Conservation (phyloP, 2,113 vertebrate genomes). For the Ctenomys sociabilis region DNA sequence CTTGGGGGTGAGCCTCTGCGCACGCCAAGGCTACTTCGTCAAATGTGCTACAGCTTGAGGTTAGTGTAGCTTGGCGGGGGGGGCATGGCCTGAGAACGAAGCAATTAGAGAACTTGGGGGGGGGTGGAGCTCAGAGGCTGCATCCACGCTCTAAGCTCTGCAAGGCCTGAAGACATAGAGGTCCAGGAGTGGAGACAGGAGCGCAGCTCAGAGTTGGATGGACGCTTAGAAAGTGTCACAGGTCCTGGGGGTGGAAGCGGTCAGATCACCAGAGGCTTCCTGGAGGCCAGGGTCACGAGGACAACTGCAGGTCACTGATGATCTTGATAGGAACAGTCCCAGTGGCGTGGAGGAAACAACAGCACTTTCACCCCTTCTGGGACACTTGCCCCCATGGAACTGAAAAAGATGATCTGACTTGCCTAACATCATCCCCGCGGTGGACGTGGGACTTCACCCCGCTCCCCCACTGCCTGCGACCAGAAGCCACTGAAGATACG, state of each 20-base stretch:
- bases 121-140: too few relatives aligned
- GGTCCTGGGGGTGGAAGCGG: background rate
- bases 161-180: background rate
- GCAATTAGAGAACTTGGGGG: background rate
- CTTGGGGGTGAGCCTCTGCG: background rate
- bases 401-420: background rate
- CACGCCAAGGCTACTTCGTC: background rate
- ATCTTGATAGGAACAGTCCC: background rate
- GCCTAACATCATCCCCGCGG: background rate
- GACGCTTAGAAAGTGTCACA: background rate
- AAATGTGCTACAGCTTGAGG: background rate
- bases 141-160: constrained; percentile 19
- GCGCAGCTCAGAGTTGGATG: background rate
- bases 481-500: fast-evolving
- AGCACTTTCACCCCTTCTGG: background rate
- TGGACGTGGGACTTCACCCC: too few relatives aligned
- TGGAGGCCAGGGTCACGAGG: fast-evolving
- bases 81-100: background rate
- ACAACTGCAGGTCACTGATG: background rate
- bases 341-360: background rate
- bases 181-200: background rate
- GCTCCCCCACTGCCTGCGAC: background rate
- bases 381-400: background rate
- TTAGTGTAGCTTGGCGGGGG: too few relatives aligned
- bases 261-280: background rate